Evolutionary conservation across 2,888 invertebrate species (phyloP), one percentile per base, ranked within the genome.

Genomic region (Pristionchus maxplancki): DNA sequence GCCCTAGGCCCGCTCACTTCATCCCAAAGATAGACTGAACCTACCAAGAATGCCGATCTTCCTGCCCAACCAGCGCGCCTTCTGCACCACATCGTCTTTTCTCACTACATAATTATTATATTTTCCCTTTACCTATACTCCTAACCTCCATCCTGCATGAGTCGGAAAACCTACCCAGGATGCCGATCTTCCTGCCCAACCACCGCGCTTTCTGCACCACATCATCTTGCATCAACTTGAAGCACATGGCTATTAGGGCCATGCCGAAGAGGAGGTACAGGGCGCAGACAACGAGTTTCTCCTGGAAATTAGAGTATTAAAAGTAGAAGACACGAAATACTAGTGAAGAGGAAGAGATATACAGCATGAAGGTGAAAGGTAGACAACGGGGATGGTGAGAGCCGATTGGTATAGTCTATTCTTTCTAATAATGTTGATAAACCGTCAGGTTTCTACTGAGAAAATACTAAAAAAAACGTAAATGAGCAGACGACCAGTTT

Each of bases 171-270:
- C 11, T 88, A 94, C 94, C 94, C 24, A 94, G 90, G 84, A 94
- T 94, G 67, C 94, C 94, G 81, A 94, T 93, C 88, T 94, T 93
- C 89, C 94, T 94, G 28, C 94, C 94, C 17, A 94, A 89, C 94
- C 94, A 94, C 40, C 94, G 89, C 3, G 95, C 95, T 88, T 95
- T 95, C 89, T 94, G 93, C 28, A 95, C 95, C 24, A 95, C 95
- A 88, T 95, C 95, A n/a, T 58, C 85, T 89, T 92, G 92, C 92
- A 92, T 92, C 50, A 92, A 62, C 87, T 94, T 94, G 91, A 94
- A 94, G 88, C 93, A 94, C 94, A 94, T 94, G 31, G 94, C 94
- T 89, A 98, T 97, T 50, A 98, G 95, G 1, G 98, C 98, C 97
- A 98, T 97, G 44, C 95, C 95, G 83, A 95, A 94, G 17, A 95